Evolutionary conservation across 2,113 vertebrate genomes (phyloP), one percentile per base, ranked within the genome.

Genomic region (Phyllostomus discolor): DNA sequence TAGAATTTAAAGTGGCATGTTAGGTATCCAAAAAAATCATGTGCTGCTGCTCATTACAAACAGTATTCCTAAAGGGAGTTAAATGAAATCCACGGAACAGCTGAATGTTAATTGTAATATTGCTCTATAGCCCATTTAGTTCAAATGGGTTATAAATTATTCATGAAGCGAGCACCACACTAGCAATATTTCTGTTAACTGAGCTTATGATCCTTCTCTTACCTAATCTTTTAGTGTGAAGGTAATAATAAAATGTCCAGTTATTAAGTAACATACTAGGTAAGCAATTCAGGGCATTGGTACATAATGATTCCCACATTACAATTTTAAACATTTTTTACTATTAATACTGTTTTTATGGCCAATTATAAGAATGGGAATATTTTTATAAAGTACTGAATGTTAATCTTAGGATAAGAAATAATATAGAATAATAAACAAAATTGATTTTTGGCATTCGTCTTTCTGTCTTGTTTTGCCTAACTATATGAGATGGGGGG

Each of bases 181-280:
- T 91, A 62, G 20, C 26, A 62, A 38, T 54, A 52, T 97, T 97
- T 98, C 50, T 86, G 86, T 16, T 97, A 98, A 85, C 92, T 88
- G 67, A 96, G 67, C 46, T 95, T 35, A 81, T 73, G 38, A 78
- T 83, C 26, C 38, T 96, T 67, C 57, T 97, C 97, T 97, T 87
- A 96, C 86, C 91, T 96, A 94, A 94, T 96, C 46, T 86, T 96
- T 95, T 97, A 96, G 92, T 96, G 24, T 91, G 26, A 64, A 81
- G 16, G 16, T 97, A 64, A 92, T 97, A 89, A 96, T 97, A 28
- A 95, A 97, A 92, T 79, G 3, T 19, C 59, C 50, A 72, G 20
- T 84, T 97, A 80, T 89, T 97, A 95, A 79, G 16, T 95, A 95
- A 54, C 31, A 48, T 26, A 88, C 11, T 69, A 94, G 22, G 15